Base-by-base conservation (phyloP, 1,140 invertebrate genomes). In the Drosophila littoralis region DNA sequence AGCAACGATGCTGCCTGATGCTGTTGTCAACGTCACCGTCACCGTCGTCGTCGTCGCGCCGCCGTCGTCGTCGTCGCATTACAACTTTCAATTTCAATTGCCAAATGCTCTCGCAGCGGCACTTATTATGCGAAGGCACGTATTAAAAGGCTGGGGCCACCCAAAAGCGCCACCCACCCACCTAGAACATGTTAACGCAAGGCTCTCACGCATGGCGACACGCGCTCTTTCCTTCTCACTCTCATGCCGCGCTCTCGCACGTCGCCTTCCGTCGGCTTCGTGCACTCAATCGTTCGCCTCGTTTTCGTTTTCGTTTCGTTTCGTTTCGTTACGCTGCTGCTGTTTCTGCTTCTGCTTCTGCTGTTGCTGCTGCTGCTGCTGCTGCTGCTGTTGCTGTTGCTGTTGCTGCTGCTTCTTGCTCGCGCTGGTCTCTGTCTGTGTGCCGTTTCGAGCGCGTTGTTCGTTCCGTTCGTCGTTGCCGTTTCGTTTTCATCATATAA, bases 1-100 rank as follows among this genome's bases (percentile, higher is more conserved):
- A 15, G 15, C 10, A 8, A 6, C 35, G 43, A 48, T 28, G 22
- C 22, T 22, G 22, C 22, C 22, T 22, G 22, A 22, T 22, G 61
- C 65, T 43, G 59, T 51, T 74, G 59, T 42, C 50, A 38, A 35
- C 65, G 45, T 10, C n/a, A 38, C 8, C 43, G 65, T 28, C 15
- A 8, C 10, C 33, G 40, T 38, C 43, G 28, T 0, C 48, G 10
- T 28, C 15, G 17, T 15, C 22, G 22, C 17, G 17, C 17, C 17
- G 17, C 17, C 22, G 22, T 22, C 22, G 22, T 22, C 33, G 58
- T 60, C 33, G 48, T 43, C 46, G 22, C 75, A 86, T 88, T 83
- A 86, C 67, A 86, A 86, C 83, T 86, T 86, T 86, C 83, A 83
- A 83, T 86, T 86, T 86, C 84, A 88, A 86, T 88, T 89, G 83